These are phyloP conservation scores for Omphaloscelis lunosa DNA, from an alignment of 2,888 invertebrate genomes.

Conservation along the genomic window DNA sequence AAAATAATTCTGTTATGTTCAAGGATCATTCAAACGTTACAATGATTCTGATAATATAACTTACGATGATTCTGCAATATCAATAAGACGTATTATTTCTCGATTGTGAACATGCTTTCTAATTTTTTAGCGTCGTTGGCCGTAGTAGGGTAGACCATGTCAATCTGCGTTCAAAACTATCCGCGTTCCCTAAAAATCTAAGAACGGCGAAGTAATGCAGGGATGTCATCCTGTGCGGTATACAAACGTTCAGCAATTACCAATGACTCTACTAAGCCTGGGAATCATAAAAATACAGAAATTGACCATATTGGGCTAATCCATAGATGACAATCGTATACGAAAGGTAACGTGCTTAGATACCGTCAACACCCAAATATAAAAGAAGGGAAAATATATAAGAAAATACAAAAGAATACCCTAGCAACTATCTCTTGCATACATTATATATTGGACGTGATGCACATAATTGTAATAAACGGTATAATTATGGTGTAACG, in stretches of 20 bases:
- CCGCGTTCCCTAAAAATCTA: not conserved
- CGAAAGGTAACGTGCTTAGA: not conserved
- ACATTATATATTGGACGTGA: constrained; percentile 13
- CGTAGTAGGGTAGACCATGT: not conserved
- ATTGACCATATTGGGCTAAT: not conserved
- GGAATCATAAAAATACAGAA: not conserved
- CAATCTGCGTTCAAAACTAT: not conserved
- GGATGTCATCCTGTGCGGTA: not conserved
- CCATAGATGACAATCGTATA: not conserved
- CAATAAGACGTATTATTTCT: not conserved
- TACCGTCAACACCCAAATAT: not conserved
- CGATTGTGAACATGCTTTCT: not conserved
- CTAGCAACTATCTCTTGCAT: constrained; percentile 1
- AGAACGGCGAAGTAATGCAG: not conserved
- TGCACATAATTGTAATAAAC: constrained; percentile 8
- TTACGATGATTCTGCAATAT: constrained; percentile 6
- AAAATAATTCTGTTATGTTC: constrained; percentile 8
- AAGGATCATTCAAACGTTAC: not conserved
- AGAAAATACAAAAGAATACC: not conserved
- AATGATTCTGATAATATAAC: no score
- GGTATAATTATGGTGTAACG: constrained; percentile 5
- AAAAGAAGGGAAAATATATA: not conserved
- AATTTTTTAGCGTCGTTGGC: not conserved
- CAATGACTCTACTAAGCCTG: not conserved
- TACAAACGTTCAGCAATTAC: not conserved